Conservation (phyloP, 1,140 invertebrate species). For the Stegodyphus dumicola region DNA sequence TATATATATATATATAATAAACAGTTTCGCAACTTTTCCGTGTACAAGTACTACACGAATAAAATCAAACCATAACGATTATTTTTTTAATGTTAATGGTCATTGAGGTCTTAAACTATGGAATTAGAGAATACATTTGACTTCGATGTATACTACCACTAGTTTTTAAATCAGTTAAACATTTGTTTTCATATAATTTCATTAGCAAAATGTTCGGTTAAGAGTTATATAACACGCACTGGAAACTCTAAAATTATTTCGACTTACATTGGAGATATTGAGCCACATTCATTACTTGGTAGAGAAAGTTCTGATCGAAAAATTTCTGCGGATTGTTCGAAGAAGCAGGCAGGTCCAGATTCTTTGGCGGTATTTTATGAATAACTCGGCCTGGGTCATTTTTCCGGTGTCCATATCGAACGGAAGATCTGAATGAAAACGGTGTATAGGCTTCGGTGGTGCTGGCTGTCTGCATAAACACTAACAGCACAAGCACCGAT, state of each 20-base stretch:
- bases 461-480: slow-evolving; percentile 27
- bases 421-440: slow-evolving; percentile 14
- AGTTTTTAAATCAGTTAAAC: neutral
- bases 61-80: neutral
- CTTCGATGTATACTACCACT: neutral
- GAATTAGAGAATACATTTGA: neutral
- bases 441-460: slow-evolving; percentile 15
- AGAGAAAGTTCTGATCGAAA: slow-evolving; percentile 40
- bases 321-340: slow-evolving; percentile 39
- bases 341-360: slow-evolving; percentile 1
- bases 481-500: slow-evolving; percentile 47
- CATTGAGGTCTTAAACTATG: neutral
- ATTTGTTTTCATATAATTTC: neutral
- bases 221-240: neutral
- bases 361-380: slow-evolving; percentile 51
- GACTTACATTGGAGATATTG: slow-evolving; percentile 55
- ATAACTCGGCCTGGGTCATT: slow-evolving; percentile 34
- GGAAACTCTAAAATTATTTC: neutral
- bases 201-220: neutral
- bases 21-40: no score
- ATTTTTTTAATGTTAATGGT: neutral
- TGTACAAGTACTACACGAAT: no score
- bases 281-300: slow-evolving; percentile 41
- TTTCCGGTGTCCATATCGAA: slow-evolving; percentile 6
- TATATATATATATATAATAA: no score